Base-by-base conservation (phyloP, 2,113 vertebrate species). In the Delphinapterus leucas region DNA sequence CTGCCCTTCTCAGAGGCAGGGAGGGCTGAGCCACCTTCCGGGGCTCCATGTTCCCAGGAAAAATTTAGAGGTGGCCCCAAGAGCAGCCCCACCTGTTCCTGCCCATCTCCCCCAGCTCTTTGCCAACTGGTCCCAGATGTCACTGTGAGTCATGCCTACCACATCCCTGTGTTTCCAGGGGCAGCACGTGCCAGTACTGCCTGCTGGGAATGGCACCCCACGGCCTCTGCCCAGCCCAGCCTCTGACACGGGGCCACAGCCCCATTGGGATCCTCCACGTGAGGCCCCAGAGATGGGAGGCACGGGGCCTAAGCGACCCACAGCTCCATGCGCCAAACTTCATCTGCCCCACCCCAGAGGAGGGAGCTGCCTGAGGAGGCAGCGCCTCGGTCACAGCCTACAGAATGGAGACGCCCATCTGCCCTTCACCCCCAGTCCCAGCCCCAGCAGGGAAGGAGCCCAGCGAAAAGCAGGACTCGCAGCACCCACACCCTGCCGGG, bases 41-140 rank as follows among this genome's bases (percentile, higher is more conserved):
- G 65, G 76, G 44, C 23, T 41, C 47, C 12, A 0, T 14, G 77
- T 70, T 76, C 70, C 60, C 47, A n/a, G 49, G 65, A 38, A 74
- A 84, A 90, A 44, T 18, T 67, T 81, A 90, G 73, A 93, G 70
- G 85, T 81, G 26, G 71, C 71, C 84, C 55, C 23, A 5, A 55
- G 38, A 55, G 67, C 74, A 68, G 76, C 76, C 61, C 76, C 97
- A 98, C 92, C 97, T 97, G 97, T 61, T 95, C 90, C 96, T 95
- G 94, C 70, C 81, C 83, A 2, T 97, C 94, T 96, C 58, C 18
- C 77, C 67, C 95, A 93, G 83, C 70, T 67, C 49, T 53, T 41
- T 77, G 96, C 81, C 97, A 94, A 31, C 61, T 33, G 47, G 92
- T 47, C 70, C 97, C 93, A 96, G 90, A 96, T 92, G 95, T 70